Conservation (phyloP, 2,888 invertebrate species). For the Harmothoe impar region DNA sequence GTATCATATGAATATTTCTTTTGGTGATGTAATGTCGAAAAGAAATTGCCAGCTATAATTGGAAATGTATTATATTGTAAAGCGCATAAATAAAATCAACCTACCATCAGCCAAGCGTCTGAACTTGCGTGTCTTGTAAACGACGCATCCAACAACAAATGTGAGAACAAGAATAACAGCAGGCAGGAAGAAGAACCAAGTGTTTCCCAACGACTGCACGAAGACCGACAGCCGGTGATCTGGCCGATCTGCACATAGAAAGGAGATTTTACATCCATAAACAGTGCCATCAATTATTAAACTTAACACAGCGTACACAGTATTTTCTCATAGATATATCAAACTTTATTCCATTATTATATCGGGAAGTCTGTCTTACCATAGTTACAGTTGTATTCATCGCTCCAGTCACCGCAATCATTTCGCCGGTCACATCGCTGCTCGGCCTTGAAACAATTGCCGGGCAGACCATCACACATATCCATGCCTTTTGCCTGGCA, state of each 20-base stretch:
- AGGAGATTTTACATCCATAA: too few species aligned
- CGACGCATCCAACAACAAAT: constrained; percentile 61
- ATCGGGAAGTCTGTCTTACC: constrained; percentile 27
- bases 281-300: too few species aligned
- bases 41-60: too few species aligned
- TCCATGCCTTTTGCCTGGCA: constrained; percentile 30
- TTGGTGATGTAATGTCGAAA: too few species aligned
- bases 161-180: constrained; percentile 56
- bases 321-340: too few species aligned
- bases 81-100: background rate
- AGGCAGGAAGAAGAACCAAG: constrained; percentile 63
- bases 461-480: background rate
- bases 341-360: too few species aligned
- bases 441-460: constrained; percentile 28
- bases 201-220: constrained; percentile 56
- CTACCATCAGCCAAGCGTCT: constrained; percentile 28
- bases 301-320: too few species aligned
- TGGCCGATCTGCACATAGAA: constrained; percentile 2
- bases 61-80: too few species aligned
- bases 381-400: constrained; percentile 37
- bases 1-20: too few species aligned
- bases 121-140: constrained; percentile 62
- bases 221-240: constrained; percentile 50
- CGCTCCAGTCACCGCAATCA: constrained; percentile 57
- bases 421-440: constrained; percentile 42